Base-by-base conservation (phyloP, 2,888 invertebrate species). In the Dyspetes luteomarginatus region DNA sequence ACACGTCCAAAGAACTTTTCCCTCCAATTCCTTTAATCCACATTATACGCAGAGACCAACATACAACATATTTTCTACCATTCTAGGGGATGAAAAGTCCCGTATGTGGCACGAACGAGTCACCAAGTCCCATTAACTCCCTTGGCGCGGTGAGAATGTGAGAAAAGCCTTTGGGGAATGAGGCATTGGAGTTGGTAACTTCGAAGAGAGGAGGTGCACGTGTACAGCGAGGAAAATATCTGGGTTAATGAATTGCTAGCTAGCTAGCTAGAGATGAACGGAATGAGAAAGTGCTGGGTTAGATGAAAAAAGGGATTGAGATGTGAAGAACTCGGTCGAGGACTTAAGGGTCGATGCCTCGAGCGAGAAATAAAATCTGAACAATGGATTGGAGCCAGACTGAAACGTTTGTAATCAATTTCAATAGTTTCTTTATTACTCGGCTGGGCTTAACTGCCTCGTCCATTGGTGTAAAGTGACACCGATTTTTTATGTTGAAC, bases 181-280 rank as follows among this genome's bases (percentile, higher is more conserved):
- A 77, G 48, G 41, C 45, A 24, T 45, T 12, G 55, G 58, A 19
- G 50, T 52, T 58, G 26, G 9, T 19, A 22, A 65, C 30, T n/a
- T 64, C 71, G 73, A 48, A 68, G 28, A 45, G n/a, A 48, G 75
- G 71, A 75, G 52, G 74, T 67, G 82, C 80, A 69, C 30, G 36
- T 55, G 28, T 48, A 52, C 22, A 55, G 26, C 60, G 50, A 67
- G 45, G 80, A 81, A n/a, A 77, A 81, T 82, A 85, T 83, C 80
- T 82, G 81, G 83, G 82, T 85, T 85, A 82, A 85, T 85, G 81
- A 85, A 85, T 85, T 84, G 80, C 78, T 69, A 50, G 69, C 30
- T 55, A 45, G 80, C 78, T 69, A 50, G 69, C 30, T 55, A 45
- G 48, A 76, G 58, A 76, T 48, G 60, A 74, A 41, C 60, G 76